phyloP scores from a whole-genome alignment of 2,797 vertebrate genomes.

The Tolypeutes matacus region DNA sequence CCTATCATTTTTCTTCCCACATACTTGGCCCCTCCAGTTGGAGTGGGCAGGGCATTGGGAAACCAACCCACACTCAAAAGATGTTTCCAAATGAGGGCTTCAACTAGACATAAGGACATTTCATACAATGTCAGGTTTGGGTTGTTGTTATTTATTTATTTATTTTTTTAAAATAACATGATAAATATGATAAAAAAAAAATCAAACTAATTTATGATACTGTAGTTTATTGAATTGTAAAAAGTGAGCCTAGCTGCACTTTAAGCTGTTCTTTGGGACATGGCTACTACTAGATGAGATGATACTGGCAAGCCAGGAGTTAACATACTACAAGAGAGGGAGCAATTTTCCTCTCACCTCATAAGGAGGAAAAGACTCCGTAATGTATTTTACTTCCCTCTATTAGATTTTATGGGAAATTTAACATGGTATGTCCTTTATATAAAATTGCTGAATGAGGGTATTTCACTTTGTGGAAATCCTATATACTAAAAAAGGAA shows the following conservation, averaged over 20 bases:
- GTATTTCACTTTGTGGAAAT: constrained; percentile 68
- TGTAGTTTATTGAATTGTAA: background rate
- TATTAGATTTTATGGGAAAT: constrained; percentile 52
- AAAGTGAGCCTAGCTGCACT: background rate
- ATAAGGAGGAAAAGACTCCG: background rate
- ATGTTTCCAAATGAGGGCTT: background rate
- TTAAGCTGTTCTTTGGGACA: background rate
- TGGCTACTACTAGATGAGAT: background rate
- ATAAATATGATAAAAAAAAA: background rate
- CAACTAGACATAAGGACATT: background rate
- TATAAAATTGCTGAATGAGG: constrained; percentile 9
- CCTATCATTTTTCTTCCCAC: background rate
- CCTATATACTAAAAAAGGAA: constrained; percentile 44
- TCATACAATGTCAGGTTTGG: background rate
- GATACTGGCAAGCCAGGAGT: background rate
- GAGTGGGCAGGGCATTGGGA: background rate
- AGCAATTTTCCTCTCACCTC: background rate
- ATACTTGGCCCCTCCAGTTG: background rate
- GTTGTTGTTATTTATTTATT: too few relatives aligned
- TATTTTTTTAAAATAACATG: background rate
- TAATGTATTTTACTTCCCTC: background rate
- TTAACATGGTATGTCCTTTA: background rate
- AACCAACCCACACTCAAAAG: fast-evolving
- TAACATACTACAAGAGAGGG: background rate
- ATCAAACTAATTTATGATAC: background rate